These are phyloP conservation scores for Ochropleura leucogaster DNA, from an alignment of 2,888 invertebrate genomes.

Conservation along the genomic window DNA sequence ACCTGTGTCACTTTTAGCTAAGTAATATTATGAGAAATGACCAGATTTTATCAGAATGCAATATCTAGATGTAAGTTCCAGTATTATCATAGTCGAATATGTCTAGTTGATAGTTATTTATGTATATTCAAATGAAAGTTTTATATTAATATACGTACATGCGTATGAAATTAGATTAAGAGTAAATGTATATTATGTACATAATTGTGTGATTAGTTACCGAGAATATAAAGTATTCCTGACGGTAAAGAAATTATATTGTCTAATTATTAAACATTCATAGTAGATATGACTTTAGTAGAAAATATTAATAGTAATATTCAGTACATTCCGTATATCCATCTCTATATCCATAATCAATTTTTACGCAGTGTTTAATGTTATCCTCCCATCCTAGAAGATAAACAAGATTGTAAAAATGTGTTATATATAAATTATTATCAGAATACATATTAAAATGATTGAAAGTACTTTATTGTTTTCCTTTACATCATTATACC, in stretches of 20 bases:
- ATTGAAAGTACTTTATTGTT: conserved; percentile 69
- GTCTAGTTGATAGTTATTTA: conserved; percentile 85
- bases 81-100: conserved; percentile 89
- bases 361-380: conserved; percentile 40
- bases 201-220: conserved; percentile 76
- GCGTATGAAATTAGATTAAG: conserved; percentile 68
- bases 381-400: conserved; percentile 42
- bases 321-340: conserved; percentile 27
- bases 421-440: conserved; percentile 87
- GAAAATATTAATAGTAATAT: conserved; percentile 39
- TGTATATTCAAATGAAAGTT: conserved; percentile 84
- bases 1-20: conserved; percentile 78
- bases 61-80: conserved; percentile 89
- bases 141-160: conserved; percentile 77
- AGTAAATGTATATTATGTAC: conserved; percentile 83
- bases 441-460: conserved; percentile 81
- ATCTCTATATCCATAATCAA: conserved; percentile 26
- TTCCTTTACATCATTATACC: conserved; percentile 23
- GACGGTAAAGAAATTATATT: conserved; percentile 44
- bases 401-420: conserved; percentile 77
- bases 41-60: conserved; percentile 90
- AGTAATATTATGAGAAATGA: conserved; percentile 85
- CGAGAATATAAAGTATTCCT: conserved; percentile 50
- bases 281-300: conserved; percentile 52
- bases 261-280: conserved; percentile 50